These are phyloP conservation scores for Mycogona germanica DNA, from an alignment of 2,888 invertebrate species.

Conservation along the genomic window DNA sequence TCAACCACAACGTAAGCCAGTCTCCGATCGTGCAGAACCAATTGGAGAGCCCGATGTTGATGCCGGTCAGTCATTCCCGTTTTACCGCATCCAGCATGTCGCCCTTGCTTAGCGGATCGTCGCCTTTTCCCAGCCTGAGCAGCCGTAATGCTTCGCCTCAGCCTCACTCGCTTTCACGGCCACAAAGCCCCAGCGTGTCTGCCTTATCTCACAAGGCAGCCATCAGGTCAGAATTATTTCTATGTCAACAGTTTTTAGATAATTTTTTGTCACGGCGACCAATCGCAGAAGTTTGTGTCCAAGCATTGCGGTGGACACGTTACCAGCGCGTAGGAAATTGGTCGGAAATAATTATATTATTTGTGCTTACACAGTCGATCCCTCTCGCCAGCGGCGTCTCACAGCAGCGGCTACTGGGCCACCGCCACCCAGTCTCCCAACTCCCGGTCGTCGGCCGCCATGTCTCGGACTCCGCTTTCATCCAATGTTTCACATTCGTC, in stretches of 20 bases:
- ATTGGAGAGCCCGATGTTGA: no score
- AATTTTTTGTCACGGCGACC: no score
- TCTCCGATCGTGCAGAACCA: no score
- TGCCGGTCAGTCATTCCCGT: constrained; percentile 2
- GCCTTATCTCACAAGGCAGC: constrained; percentile 25
- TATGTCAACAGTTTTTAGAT: background rate
- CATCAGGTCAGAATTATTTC: constrained; percentile 23
- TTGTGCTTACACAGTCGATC: constrained; percentile 37
- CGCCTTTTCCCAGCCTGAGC: background rate
- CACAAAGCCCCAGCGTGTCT: constrained; percentile 25
- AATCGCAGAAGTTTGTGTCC: no score
- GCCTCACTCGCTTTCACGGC: constrained; percentile 25
- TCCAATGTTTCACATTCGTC: constrained; percentile 30
- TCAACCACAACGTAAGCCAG: no score
- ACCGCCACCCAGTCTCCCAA: constrained; percentile 23
- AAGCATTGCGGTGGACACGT: no score
- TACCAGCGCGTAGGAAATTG: no score
- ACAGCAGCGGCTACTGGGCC: constrained; percentile 28
- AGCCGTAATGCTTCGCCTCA: constrained; percentile 30
- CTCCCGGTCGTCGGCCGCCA: constrained; percentile 27
- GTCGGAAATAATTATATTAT: background rate
- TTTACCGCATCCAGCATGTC: background rate
- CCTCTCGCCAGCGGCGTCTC: constrained; percentile 37
- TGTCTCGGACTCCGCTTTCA: constrained; percentile 3
- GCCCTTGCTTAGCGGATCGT: background rate